Percentiles rank a stretch among this genome's conserved stretches.
phyloP scores from a whole-genome alignment of 2,888 invertebrate species.

The Zygaena filipendulae region DNA sequence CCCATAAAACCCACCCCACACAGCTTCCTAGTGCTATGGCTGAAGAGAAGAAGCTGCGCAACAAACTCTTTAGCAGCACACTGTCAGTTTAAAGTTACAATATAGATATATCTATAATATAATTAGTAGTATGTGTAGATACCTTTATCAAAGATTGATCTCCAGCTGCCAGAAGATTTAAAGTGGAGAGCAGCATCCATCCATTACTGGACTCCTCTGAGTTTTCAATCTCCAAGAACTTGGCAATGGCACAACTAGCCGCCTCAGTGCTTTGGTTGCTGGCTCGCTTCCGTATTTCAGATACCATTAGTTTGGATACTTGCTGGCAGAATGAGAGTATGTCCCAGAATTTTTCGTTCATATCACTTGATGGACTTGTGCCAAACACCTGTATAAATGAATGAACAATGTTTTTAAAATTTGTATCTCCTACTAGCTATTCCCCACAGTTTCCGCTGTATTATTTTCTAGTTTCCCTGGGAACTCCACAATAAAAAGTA shows the following conservation, averaged over 20 bases:
- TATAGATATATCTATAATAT: too few species aligned
- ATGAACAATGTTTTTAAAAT: too few species aligned
- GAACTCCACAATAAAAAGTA: too few species aligned
- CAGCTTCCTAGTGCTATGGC: too few species aligned
- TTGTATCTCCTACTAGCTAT: too few species aligned
- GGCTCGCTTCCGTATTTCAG: conserved; percentile 93
- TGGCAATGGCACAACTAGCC: conserved; percentile 96
- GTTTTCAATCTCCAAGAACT: conserved; percentile 95
- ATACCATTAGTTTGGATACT: conserved; percentile 96
- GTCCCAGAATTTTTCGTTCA: conserved; percentile 98
- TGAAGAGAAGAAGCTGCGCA: too few species aligned
- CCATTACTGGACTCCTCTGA: conserved; percentile 95
- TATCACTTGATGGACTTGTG: conserved; percentile 91
- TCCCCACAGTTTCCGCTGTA: too few species aligned
- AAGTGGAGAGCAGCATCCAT: conserved; percentile 93
- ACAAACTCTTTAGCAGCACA: too few species aligned
- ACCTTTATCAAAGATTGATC: conserved; percentile 91
- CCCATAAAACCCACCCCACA: too few species aligned
- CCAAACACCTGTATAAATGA: conserved; percentile 86
- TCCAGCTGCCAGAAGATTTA: conserved; percentile 92
- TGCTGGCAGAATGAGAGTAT: conserved; percentile 94
- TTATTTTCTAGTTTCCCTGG: too few species aligned
- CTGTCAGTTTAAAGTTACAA: too few species aligned
- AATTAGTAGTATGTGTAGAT: too few species aligned
- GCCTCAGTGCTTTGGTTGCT: conserved; percentile 96